These are phyloP conservation scores for Acanthaster planci DNA, from an alignment of 35 echinoderm and acorn worm species.

Conservation along the genomic window DNA sequence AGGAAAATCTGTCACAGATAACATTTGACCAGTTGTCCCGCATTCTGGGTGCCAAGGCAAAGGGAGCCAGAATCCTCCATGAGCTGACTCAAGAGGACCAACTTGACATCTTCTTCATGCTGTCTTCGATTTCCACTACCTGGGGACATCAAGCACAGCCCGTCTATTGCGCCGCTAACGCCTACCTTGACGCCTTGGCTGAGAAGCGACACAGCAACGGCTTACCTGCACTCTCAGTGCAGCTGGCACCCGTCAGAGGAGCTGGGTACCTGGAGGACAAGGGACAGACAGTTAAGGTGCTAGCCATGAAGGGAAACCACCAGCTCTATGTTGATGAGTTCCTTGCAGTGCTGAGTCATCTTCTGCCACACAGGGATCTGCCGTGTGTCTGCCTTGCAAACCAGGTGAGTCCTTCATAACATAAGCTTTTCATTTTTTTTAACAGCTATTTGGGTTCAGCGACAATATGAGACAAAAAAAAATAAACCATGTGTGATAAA, in stretches of 20 bases:
- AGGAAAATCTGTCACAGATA: constrained; percentile 41
- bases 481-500: too few species aligned
- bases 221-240: constrained; percentile 63
- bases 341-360: constrained; percentile 55
- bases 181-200: constrained; percentile 49
- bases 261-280: constrained; percentile 54
- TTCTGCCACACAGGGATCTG: constrained; percentile 51
- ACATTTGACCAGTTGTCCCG: not conserved
- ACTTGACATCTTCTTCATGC: constrained; percentile 73
- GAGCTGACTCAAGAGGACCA: constrained; percentile 43
- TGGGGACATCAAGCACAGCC: constrained; percentile 67
- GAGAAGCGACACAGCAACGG: constrained; percentile 48
- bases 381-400: constrained; percentile 71
- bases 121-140: constrained; percentile 50
- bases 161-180: constrained; percentile 38
- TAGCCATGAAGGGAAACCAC: constrained; percentile 38
- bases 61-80: constrained; percentile 42
- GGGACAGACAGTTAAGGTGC: constrained; percentile 11
- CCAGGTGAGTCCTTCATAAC: constrained; percentile 8
- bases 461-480: not conserved
- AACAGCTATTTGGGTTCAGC: not conserved
- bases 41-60: constrained; percentile 40
- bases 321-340: constrained; percentile 85
- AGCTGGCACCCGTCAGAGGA: constrained; percentile 62
- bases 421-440: too few species aligned